Evolutionary conservation across 2,113 vertebrate species (phyloP).

Genomic region (Naja naja): DNA sequence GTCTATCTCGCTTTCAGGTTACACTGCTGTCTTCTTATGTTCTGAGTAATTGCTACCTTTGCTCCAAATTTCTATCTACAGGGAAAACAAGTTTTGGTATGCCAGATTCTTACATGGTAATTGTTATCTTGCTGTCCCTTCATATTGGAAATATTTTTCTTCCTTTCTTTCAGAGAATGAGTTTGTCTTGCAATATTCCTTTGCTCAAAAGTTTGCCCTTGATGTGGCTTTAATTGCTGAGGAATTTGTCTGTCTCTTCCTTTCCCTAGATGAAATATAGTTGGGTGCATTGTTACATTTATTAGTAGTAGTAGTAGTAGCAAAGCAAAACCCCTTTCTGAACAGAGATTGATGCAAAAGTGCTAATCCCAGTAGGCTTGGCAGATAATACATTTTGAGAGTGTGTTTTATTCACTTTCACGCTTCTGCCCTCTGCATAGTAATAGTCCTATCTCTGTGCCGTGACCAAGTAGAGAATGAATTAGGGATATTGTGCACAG

Average conservation of each 20-base stretch:
- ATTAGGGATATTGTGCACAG: conserved; percentile 16
- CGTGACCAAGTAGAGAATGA: conserved; percentile 5
- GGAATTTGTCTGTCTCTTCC: conserved; percentile 14
- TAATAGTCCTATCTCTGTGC: conserved; percentile 30
- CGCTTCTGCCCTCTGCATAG: conserved; percentile 1
- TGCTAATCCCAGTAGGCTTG: conserved; percentile 2
- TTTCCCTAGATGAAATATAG: conserved; percentile 12
- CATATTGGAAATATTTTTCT: conserved; percentile 10
- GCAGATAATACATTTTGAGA: conserved; percentile 32
- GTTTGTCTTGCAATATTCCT: neutral
- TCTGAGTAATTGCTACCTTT: neutral
- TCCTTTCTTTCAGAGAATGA: conserved; percentile 23
- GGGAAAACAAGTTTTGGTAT: neutral
- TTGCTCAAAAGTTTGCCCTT: conserved; percentile 5
- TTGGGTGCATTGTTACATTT: neutral
- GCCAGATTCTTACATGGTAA: neutral
- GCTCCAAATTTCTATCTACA: neutral
- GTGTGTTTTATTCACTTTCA: neutral
- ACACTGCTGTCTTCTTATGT: neutral
- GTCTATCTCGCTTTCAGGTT: neutral
- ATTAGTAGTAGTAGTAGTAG: no score
- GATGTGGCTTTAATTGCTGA: conserved; percentile 27
- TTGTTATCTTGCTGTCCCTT: neutral
- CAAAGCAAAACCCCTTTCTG: neutral
- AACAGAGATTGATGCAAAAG: conserved; percentile 24